Conservation (phyloP, 2,888 invertebrate genomes). For the Drosophila yooni region DNA sequence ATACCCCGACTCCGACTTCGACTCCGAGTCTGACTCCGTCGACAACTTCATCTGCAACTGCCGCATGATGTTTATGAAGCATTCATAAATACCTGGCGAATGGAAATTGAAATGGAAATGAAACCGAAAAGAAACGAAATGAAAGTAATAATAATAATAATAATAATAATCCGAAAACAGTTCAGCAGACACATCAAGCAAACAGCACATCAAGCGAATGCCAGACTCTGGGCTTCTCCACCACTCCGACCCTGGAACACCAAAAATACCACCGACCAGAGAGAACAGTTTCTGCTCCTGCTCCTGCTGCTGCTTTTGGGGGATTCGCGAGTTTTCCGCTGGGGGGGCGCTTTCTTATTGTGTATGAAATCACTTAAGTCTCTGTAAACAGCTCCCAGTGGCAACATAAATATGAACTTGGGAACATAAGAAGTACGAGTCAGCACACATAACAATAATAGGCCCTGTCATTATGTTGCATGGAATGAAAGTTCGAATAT, state of each 20-base stretch:
- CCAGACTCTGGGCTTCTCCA: conserved; percentile 1
- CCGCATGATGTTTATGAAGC: conserved; percentile 36
- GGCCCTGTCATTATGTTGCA: conserved; percentile 11
- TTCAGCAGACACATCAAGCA: conserved; percentile 60
- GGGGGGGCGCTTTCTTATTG: conserved; percentile 54
- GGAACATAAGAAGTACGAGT: conserved; percentile 17
- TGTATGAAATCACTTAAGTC: conserved; percentile 76
- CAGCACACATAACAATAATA: conserved; percentile 16
- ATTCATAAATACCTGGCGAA: conserved; percentile 65
- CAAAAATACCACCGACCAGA: conserved; percentile 8
- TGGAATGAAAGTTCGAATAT: conserved; percentile 8
- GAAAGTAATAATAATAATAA: conserved; percentile 45
- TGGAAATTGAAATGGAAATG: conserved; percentile 41
- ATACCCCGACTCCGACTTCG: not conserved
- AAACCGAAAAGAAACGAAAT: conserved; percentile 22
- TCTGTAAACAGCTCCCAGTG: conserved; percentile 73
- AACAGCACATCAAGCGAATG: conserved; percentile 36
- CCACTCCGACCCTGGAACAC: not conserved
- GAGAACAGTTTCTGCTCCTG: conserved; percentile 8
- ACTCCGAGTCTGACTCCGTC: not conserved
- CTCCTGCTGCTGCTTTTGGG: conserved; percentile 6
- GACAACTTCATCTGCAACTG: not conserved
- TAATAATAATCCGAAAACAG: conserved; percentile 69
- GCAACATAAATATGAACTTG: conserved; percentile 73
- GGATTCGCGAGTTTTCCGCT: conserved; percentile 31